Evolutionary conservation across 2,113 vertebrate genomes (phyloP).

Genomic region (Amphiprion ocellaris): DNA sequence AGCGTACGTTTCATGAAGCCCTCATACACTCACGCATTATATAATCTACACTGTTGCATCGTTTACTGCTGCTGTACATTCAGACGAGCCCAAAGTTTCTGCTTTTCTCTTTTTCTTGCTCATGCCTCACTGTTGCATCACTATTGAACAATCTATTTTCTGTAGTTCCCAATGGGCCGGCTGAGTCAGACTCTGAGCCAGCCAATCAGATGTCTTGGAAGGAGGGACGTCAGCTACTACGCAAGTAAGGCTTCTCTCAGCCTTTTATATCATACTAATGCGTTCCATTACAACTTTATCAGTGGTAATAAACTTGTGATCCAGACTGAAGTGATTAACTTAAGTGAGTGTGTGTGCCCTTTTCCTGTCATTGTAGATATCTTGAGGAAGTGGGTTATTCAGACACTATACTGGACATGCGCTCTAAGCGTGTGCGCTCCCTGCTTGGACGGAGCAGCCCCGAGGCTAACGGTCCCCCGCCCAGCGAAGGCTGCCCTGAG

Average conservation of each 20-base stretch:
- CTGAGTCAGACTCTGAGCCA: conserved; percentile 86
- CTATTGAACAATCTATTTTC: conserved; percentile 40
- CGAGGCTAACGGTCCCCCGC: conserved; percentile 86
- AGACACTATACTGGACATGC: conserved; percentile 93
- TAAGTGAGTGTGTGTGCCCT: neutral
- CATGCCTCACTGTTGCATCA: conserved; percentile 38
- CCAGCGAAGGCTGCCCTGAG: conserved; percentile 72
- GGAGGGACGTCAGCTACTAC: conserved; percentile 92
- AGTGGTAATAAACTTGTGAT: neutral
- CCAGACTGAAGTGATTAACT: neutral
- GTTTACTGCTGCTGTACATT: neutral
- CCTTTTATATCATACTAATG: conserved; percentile 13
- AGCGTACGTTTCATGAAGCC: conserved; percentile 67
- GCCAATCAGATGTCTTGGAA: conserved; percentile 92
- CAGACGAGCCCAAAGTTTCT: neutral
- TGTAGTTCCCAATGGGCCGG: conserved; percentile 90
- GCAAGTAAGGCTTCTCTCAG: conserved; percentile 85
- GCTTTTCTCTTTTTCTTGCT: conserved; percentile 17
- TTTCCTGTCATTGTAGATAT: conserved; percentile 82
- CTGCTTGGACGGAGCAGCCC: conserved; percentile 88
- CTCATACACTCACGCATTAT: neutral
- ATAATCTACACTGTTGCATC: neutral
- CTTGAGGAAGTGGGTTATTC: conserved; percentile 94
- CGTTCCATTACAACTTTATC: neutral
- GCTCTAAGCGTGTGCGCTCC: conserved; percentile 90